Base-by-base conservation (phyloP, 2,113 vertebrate species). In the Corythornis vintsioides region DNA sequence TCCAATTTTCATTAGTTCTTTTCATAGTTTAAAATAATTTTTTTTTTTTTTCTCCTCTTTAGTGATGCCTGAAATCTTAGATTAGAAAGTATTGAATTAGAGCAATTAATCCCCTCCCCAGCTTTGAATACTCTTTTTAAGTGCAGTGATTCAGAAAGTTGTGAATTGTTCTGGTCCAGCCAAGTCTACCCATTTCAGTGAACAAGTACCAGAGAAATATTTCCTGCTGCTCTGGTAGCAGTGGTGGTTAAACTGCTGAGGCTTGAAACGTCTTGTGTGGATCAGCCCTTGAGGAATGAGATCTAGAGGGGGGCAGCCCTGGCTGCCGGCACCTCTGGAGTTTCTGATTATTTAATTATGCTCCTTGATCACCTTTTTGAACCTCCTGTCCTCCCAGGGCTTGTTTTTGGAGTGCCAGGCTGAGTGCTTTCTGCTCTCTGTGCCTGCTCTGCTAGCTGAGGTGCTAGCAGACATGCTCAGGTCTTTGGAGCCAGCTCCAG, bases 241-340 rank as follows among this genome's bases (percentile, higher is more conserved):
- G 43, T n/a, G 9, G 18, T 42, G 38, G 56, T 67, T 78, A 17
- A 82, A 35, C 40, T 65, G 35, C 26, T 71, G 52, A 6, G 20
- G 21, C 24, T 64, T 42, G 9, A 73, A 48, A 15, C 16, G n/a
- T 57, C 20, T 66, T 0, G 0, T 28, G 45, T 47, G 50, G 61
- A 25, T 66, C 56, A 59, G 65, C 43, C 43, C 25, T 59, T 31
- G n/a, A 45, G 38, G 47, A 24, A 66, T 63, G 33, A 0, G 1
- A 18, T 18, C 6, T 0, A 2, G 18, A 33, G 7, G 19, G 31
- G 7, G 19, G 31, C 4, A 21, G 18, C 14, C 7, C 10, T 45
- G 45, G 21, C n/a, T 82, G 42, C 33, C 79, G 83, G 22, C 9
- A 50, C 8, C 26, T 71, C 31, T n/a, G 45, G 29, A 20, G 2